phyloP scores from a whole-genome alignment of 1,140 invertebrate species.

The Plodia interpunctella region DNA sequence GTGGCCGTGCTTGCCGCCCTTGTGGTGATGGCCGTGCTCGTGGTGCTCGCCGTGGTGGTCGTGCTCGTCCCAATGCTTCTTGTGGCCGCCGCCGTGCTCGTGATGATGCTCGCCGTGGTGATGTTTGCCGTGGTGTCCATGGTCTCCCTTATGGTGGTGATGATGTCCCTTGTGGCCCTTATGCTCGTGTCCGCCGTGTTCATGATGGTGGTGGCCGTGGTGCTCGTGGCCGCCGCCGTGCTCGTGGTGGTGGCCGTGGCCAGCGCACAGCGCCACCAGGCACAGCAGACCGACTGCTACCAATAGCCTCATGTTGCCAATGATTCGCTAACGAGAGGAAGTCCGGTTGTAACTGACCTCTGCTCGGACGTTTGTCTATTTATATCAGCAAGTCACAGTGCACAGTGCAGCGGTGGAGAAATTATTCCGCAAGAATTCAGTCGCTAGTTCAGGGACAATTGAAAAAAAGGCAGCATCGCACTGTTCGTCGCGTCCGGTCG shows the following conservation, averaged over 20 bases:
- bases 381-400: constrained; percentile 51
- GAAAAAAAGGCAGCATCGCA: constrained; percentile 24
- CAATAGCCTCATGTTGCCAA: constrained; percentile 43
- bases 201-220: constrained; percentile 74
- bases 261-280: constrained; percentile 62
- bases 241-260: constrained; percentile 65
- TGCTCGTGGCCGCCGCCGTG: constrained; percentile 76
- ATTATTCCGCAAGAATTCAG: constrained; percentile 57
- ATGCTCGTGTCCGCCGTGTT: constrained; percentile 74
- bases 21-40: constrained; percentile 81
- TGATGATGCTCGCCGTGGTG: constrained; percentile 79
- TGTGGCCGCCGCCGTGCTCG: constrained; percentile 80
- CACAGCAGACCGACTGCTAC: constrained; percentile 47
- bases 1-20: constrained; percentile 80
- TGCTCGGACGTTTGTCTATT: constrained; percentile 50
- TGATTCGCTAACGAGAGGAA: constrained; percentile 38
- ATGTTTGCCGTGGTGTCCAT: constrained; percentile 82
- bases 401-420: constrained; percentile 47
- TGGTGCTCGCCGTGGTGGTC: constrained; percentile 82
- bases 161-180: constrained; percentile 78
- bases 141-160: constrained; percentile 79
- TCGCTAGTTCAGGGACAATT: constrained; percentile 43
- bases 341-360: constrained; percentile 67
- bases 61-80: constrained; percentile 82
- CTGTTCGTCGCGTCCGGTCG: constrained; percentile 7